phyloP scores from a whole-genome alignment of 2,888 invertebrate genomes.

The Brachyptera putata region DNA sequence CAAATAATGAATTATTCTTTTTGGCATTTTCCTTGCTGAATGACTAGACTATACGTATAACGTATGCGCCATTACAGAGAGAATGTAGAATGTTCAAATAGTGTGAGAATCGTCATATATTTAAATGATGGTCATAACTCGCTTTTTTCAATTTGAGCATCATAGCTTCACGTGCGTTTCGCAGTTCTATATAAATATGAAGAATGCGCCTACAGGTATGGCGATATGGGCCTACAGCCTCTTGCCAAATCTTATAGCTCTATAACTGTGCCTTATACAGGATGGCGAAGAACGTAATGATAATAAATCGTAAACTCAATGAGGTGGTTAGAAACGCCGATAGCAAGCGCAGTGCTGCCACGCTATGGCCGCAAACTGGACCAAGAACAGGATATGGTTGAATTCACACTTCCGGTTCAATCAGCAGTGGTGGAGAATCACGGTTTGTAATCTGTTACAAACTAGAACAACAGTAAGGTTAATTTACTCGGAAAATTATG shows the following conservation, averaged over 20 bases:
- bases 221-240: background rate
- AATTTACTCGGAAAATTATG: background rate
- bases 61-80: background rate
- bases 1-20: background rate
- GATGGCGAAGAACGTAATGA: background rate
- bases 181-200: background rate
- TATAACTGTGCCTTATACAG: background rate
- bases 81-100: background rate
- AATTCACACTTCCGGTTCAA: background rate
- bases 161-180: background rate
- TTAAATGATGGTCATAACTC: background rate
- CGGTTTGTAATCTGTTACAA: background rate
- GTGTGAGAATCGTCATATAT: background rate
- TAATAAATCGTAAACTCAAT: background rate
- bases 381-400: background rate
- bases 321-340: background rate
- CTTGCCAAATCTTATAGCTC: too few species aligned
- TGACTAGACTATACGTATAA: too few species aligned
- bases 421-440: background rate
- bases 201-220: background rate
- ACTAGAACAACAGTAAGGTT: background rate
- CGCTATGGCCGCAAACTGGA: background rate
- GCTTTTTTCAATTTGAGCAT: background rate
- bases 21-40: background rate
- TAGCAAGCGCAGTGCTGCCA: background rate